phyloP scores from a whole-genome alignment of 2,888 invertebrate genomes.

The Eremobia ochroleuca region DNA sequence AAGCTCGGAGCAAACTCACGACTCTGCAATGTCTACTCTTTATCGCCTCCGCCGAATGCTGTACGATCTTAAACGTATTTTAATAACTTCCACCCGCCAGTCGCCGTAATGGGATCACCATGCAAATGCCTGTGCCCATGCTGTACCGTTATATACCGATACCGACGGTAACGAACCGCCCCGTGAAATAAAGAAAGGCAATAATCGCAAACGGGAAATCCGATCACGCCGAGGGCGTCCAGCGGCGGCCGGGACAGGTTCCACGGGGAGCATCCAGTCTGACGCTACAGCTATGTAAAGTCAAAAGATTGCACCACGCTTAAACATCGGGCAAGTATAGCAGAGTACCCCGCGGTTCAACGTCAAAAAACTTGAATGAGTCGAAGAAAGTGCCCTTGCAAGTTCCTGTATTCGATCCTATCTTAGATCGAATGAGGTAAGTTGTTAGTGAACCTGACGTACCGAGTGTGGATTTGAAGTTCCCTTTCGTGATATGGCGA shows the following conservation, averaged over 20 bases:
- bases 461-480: slow-evolving; percentile 84
- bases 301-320: slow-evolving; percentile 67
- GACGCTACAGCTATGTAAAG: slow-evolving; percentile 77
- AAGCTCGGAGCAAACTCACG: slow-evolving; percentile 88
- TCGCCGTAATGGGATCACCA: slow-evolving; percentile 87
- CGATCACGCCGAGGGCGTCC: slow-evolving; percentile 81
- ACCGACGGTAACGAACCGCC: slow-evolving; percentile 84
- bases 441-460: slow-evolving; percentile 79
- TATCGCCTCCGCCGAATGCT: slow-evolving; percentile 85
- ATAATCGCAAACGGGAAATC: slow-evolving; percentile 87
- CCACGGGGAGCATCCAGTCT: slow-evolving; percentile 72
- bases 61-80: slow-evolving; percentile 88
- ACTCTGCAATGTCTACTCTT: slow-evolving; percentile 87
- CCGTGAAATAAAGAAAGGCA: slow-evolving; percentile 88
- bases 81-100: slow-evolving; percentile 88
- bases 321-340: slow-evolving; percentile 65
- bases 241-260: slow-evolving; percentile 70
- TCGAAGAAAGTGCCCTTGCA: slow-evolving; percentile 85
- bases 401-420: slow-evolving; percentile 81
- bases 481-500: slow-evolving; percentile 88
- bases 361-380: slow-evolving; percentile 81
- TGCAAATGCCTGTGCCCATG: slow-evolving; percentile 86
- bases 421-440: slow-evolving; percentile 81
- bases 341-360: slow-evolving; percentile 66
- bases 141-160: slow-evolving; percentile 86